Evolutionary conservation across 2,888 invertebrate genomes (phyloP).

Genomic region (Julus scanicus): DNA sequence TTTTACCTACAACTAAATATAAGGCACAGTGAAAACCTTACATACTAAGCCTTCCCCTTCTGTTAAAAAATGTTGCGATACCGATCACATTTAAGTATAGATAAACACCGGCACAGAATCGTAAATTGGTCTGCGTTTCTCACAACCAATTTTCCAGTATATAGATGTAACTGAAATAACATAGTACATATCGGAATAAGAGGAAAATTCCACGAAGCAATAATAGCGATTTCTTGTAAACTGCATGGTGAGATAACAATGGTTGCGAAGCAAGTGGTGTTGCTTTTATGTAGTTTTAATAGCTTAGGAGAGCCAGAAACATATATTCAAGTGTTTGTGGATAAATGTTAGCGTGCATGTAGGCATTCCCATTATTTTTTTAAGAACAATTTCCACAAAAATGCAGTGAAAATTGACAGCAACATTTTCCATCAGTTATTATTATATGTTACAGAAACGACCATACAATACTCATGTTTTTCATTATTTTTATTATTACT

Average conservation of each 20-base stretch:
- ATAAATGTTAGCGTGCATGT: not conserved
- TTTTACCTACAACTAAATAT: too few species aligned
- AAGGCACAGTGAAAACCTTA: not conserved
- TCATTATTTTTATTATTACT: too few species aligned
- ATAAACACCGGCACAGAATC: not conserved
- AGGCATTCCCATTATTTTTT: not conserved
- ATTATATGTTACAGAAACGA: too few species aligned
- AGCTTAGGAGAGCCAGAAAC: not conserved
- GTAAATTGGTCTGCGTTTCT: slow-evolving; percentile 7
- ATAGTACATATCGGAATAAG: not conserved
- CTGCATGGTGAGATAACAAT: not conserved
- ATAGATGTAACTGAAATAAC: not conserved
- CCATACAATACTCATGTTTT: too few species aligned
- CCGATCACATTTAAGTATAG: not conserved
- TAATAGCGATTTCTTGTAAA: not conserved
- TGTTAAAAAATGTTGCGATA: not conserved
- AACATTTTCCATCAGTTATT: too few species aligned
- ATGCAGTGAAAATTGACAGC: not conserved
- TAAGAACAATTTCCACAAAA: not conserved
- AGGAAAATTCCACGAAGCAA: not conserved
- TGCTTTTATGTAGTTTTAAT: not conserved
- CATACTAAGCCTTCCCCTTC: not conserved
- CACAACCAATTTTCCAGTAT: not conserved
- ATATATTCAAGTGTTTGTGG: not conserved
- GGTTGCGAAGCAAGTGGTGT: not conserved